Conservation (phyloP, 2,113 vertebrate species). For the Ceyx margarethae region DNA sequence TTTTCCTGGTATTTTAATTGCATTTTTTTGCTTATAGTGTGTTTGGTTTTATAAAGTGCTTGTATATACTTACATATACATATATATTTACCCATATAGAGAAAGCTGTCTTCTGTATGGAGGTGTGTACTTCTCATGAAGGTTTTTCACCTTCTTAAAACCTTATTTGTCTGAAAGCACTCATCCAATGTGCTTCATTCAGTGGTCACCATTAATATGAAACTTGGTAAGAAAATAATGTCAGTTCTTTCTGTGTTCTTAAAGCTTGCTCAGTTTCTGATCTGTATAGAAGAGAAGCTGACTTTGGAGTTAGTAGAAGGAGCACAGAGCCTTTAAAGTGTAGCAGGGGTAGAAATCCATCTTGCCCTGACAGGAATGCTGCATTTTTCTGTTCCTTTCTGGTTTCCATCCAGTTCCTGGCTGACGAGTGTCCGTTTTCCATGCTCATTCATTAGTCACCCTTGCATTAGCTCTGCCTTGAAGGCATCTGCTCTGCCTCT, state of each 20-base stretch:
- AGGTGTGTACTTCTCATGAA: neutral
- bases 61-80: neutral
- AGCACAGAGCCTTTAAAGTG: slow-evolving; percentile 52
- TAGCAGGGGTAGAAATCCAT: slow-evolving; percentile 71
- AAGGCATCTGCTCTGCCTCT: slow-evolving; percentile 58
- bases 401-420: slow-evolving; percentile 71
- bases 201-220: neutral
- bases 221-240: neutral
- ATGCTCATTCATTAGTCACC: slow-evolving; percentile 70
- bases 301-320: neutral
- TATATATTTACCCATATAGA: neutral
- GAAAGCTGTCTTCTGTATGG: neutral
- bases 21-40: neutral
- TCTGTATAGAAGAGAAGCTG: neutral
- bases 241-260: neutral
- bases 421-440: slow-evolving; percentile 73
- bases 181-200: neutral
- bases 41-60: neutral
- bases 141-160: slow-evolving; percentile 4
- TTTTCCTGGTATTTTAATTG: neutral
- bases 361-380: slow-evolving; percentile 61
- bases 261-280: slow-evolving; percentile 12
- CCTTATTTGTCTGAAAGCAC: neutral
- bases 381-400: slow-evolving; percentile 55
- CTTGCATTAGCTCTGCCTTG: slow-evolving; percentile 52